These are phyloP conservation scores for Cariama cristata DNA, from an alignment of 2,113 vertebrate genomes.

Conservation along the genomic window DNA sequence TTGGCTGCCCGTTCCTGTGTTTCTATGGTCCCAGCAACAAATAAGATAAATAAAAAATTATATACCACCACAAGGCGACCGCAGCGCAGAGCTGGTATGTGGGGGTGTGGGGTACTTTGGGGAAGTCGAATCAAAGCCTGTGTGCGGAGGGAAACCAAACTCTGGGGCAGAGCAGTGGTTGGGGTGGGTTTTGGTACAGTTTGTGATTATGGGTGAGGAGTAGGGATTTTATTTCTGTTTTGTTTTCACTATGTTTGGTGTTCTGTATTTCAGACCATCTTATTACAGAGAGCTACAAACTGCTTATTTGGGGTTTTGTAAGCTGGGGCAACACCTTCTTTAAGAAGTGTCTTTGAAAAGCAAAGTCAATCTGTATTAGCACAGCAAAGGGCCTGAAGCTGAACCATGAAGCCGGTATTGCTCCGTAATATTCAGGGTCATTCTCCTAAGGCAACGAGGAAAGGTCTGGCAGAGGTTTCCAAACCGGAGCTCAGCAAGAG, in stretches of 20 bases:
- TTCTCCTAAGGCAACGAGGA: background rate
- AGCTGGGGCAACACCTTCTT: background rate
- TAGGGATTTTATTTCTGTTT: background rate
- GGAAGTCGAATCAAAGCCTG: background rate
- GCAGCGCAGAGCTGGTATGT: background rate
- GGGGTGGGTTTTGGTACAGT: background rate
- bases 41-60: background rate
- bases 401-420: background rate
- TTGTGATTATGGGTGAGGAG: background rate
- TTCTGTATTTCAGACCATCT: background rate
- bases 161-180: background rate
- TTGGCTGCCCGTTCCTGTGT: background rate
- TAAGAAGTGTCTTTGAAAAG: background rate
- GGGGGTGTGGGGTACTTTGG: background rate
- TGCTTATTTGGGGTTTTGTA: constrained; percentile 7
- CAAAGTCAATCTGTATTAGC: background rate
- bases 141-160: background rate
- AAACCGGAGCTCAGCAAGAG: background rate
- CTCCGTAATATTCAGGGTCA: background rate
- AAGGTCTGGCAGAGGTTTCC: background rate
- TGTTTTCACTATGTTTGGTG: background rate
- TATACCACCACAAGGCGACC: background rate
- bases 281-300: background rate
- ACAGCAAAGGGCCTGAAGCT: background rate
- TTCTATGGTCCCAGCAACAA: background rate